Conservation (phyloP, 2,797 vertebrate species). For the Coluber constrictor region DNA sequence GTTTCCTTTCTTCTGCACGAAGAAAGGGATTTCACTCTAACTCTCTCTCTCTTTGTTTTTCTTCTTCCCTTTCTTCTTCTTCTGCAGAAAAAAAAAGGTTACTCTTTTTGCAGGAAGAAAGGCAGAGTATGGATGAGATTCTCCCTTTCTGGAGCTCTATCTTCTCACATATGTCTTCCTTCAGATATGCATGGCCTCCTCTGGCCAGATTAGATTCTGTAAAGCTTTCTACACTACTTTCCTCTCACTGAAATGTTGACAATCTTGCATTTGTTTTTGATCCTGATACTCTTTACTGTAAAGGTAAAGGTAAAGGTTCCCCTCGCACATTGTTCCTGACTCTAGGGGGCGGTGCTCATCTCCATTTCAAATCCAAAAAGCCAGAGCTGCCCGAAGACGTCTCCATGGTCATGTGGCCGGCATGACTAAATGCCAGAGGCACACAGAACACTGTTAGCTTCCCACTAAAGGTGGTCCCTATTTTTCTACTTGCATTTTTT, state of each 20-base stretch:
- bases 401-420: too few species aligned
- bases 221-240: background rate
- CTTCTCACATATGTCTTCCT: background rate
- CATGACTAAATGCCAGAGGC: too few species aligned
- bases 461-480: too few species aligned
- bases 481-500: too few species aligned
- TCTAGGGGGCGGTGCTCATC: too few species aligned
- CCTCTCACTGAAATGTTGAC: background rate
- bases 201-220: background rate
- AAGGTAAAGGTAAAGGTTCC: too few species aligned
- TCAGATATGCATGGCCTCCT: background rate
- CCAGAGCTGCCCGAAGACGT: too few species aligned
- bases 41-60: background rate
- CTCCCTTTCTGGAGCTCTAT: background rate
- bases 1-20: background rate
- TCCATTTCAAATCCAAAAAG: too few species aligned
- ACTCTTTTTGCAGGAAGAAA: background rate
- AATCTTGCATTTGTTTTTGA: background rate
- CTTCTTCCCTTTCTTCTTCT: background rate
- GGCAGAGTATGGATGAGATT: background rate
- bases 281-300: background rate
- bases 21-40: background rate
- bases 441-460: too few species aligned
- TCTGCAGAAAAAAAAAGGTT: background rate
- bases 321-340: too few species aligned